phyloP scores from a whole-genome alignment of 2,113 vertebrate genomes.

The Lepus americanus region DNA sequence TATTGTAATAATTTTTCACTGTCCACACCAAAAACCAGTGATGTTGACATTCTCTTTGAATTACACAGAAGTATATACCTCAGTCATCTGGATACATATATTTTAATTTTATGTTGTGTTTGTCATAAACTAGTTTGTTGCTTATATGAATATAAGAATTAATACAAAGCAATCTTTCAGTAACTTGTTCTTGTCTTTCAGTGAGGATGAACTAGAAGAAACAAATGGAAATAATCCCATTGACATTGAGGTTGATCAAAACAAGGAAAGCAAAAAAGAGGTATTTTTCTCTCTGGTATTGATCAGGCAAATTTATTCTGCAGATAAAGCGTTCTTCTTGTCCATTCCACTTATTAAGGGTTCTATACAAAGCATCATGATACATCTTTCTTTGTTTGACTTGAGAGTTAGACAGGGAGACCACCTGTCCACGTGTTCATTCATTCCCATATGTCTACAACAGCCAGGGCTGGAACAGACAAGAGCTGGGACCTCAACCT shows the following conservation, averaged over 20 bases:
- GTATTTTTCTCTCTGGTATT: conserved; percentile 85
- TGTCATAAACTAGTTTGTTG: background rate
- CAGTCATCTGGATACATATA: background rate
- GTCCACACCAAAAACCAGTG: conserved; percentile 15
- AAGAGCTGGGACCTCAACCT: no score
- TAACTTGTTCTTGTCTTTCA: conserved; percentile 87
- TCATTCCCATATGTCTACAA: no score
- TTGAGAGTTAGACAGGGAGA: no score
- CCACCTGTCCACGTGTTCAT: no score
- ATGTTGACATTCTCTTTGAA: background rate
- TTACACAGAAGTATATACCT: background rate
- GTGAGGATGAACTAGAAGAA: conserved; percentile 95
- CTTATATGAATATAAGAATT: conserved; percentile 56
- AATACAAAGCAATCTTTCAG: conserved; percentile 63
- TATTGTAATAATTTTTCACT: background rate
- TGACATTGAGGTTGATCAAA: conserved; percentile 91
- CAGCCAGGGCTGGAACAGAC: no score
- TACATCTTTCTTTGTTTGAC: background rate
- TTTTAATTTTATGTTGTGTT: background rate
- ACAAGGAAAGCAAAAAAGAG: conserved; percentile 96
- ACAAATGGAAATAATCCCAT: conserved; percentile 88
- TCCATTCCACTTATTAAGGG: background rate
- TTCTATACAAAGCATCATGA: background rate
- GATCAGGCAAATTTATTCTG: conserved; percentile 50
- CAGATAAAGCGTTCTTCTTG: background rate